Evolutionary conservation across 92 coral and sea anemone species (phyloP).

Genomic region (Phenganax stokvisi): DNA sequence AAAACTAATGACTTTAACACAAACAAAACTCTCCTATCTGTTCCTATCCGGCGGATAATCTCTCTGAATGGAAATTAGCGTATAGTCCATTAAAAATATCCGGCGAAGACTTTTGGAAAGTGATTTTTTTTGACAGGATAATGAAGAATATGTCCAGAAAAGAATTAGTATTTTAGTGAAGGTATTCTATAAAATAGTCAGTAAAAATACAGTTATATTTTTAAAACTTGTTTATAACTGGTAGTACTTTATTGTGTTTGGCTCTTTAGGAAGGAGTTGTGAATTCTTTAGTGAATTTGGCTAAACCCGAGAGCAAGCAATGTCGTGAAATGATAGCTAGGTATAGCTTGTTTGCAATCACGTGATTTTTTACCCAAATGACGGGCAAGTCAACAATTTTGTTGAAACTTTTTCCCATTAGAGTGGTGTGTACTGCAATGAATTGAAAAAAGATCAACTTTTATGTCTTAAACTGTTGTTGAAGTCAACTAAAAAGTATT

Average conservation of each 20-base stretch:
- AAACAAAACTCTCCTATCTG: too few species aligned
- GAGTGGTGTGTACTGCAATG: too few species aligned
- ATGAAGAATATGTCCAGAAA: constrained; percentile 75
- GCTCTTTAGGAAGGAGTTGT: constrained; percentile 68
- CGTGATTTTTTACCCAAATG: too few species aligned
- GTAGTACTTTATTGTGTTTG: background rate
- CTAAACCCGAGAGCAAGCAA: constrained; percentile 76
- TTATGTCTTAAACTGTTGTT: too few species aligned
- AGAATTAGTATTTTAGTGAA: constrained; percentile 70
- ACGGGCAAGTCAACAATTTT: too few species aligned
- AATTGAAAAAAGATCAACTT: too few species aligned
- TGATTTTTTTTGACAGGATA: constrained; percentile 49
- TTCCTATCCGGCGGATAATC: too few species aligned
- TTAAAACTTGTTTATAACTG: background rate
- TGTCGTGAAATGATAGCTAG: constrained; percentile 92
- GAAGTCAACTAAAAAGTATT: too few species aligned
- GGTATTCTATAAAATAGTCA: constrained; percentile 30
- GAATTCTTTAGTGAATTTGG: constrained; percentile 69
- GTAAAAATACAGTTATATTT: background rate
- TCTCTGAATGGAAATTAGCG: too few species aligned
- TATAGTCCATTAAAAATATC: background rate
- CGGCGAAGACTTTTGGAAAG: too few species aligned
- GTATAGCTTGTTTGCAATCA: constrained; percentile 28
- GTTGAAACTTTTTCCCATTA: too few species aligned
- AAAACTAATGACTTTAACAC: too few species aligned